Evolutionary conservation across 2,113 vertebrate genomes (phyloP).

Genomic region (Oenanthe melanoleuca): DNA sequence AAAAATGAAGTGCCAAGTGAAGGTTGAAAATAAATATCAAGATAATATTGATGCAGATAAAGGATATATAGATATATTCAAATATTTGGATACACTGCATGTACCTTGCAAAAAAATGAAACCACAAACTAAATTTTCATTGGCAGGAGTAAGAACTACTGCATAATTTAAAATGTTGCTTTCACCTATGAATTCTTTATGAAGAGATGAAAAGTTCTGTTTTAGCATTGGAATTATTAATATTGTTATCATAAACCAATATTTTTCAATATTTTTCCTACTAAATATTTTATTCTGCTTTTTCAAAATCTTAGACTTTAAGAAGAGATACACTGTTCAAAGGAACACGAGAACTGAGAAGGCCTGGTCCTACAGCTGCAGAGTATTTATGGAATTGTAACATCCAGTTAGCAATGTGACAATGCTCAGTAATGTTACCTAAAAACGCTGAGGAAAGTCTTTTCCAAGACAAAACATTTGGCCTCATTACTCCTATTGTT

Average conservation of each 20-base stretch:
- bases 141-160: neutral
- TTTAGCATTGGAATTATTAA: slow-evolving; percentile 24
- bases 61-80: neutral
- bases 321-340: neutral
- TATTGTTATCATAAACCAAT: neutral
- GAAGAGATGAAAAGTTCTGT: neutral
- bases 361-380: neutral
- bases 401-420: neutral
- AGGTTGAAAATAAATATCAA: neutral
- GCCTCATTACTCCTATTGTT: neutral
- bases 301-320: neutral
- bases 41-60: neutral
- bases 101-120: neutral
- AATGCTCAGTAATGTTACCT: neutral
- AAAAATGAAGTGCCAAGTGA: neutral
- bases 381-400: neutral
- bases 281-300: slow-evolving; percentile 23
- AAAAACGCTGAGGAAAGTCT: neutral
- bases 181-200: slow-evolving; percentile 39
- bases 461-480: neutral
- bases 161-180: slow-evolving; percentile 7
- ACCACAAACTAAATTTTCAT: neutral
- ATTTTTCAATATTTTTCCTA: neutral
- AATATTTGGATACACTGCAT: neutral
- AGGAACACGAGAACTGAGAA: neutral